phyloP scores from a whole-genome alignment of 1,140 invertebrate species.

The Drosophila sp. region DNA sequence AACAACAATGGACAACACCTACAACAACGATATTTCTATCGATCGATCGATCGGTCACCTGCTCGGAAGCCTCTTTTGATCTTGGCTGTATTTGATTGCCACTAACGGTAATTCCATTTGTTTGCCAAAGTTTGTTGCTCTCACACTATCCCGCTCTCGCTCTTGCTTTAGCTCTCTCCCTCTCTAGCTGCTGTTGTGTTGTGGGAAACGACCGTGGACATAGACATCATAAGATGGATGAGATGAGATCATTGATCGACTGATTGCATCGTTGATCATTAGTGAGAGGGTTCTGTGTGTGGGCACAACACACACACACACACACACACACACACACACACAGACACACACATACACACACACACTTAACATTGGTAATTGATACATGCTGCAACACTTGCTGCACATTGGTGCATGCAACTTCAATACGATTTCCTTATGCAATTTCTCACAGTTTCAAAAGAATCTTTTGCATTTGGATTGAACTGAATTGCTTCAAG shows the following conservation, averaged over 20 bases:
- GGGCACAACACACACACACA: slow-evolving; percentile 13
- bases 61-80: slow-evolving; percentile 70
- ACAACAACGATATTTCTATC: slow-evolving; percentile 41
- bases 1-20: slow-evolving; percentile 31
- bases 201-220: slow-evolving; percentile 44
- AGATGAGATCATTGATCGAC: slow-evolving; percentile 51
- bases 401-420: slow-evolving; percentile 19
- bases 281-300: slow-evolving; percentile 24
- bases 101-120: slow-evolving; percentile 75
- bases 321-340: slow-evolving; percentile 14
- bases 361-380: slow-evolving; percentile 14
- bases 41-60: slow-evolving; percentile 58
- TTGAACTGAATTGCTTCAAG: background rate
- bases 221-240: slow-evolving; percentile 20
- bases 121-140: slow-evolving; percentile 61
- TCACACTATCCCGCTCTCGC: background rate
- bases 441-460: slow-evolving; percentile 23
- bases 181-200: slow-evolving; percentile 3
- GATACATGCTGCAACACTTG: slow-evolving; percentile 25
- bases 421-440: slow-evolving; percentile 1
- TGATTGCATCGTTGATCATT: slow-evolving; percentile 35
- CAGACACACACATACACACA: slow-evolving; percentile 14
- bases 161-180: background rate
- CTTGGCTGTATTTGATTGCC: slow-evolving; percentile 54
- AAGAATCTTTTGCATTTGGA: background rate